Conservation (phyloP, 2,888 invertebrate species). For the Cerceris rybyensis region DNA sequence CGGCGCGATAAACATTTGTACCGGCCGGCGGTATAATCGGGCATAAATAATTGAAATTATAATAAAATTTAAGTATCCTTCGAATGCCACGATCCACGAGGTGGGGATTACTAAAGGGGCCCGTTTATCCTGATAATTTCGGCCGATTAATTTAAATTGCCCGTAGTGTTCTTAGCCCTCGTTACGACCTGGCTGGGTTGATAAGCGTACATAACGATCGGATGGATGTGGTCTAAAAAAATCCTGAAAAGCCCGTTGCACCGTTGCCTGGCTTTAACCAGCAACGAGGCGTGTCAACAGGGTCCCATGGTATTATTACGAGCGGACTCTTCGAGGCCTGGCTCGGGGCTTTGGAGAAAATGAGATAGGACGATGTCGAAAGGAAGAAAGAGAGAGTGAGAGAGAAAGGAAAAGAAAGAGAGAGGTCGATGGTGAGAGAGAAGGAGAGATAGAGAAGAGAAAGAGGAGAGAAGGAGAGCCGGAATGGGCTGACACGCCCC, state of each 20-base stretch:
- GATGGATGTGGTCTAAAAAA: slow-evolving; percentile 42
- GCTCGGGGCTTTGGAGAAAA: slow-evolving; percentile 34
- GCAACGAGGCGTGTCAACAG: slow-evolving; percentile 67
- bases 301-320: slow-evolving; percentile 66
- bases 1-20: slow-evolving; percentile 4
- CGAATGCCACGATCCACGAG: neutral
- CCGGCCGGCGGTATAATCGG: slow-evolving; percentile 16
- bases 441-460: slow-evolving; percentile 8
- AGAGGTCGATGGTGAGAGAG: neutral
- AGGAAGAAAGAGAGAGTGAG: neutral
- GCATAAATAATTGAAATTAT: slow-evolving; percentile 34
- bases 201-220: slow-evolving; percentile 49
- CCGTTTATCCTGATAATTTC: slow-evolving; percentile 19
- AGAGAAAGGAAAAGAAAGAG: slow-evolving; percentile 1
- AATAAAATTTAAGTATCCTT: slow-evolving; percentile 11
- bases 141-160: slow-evolving; percentile 42
- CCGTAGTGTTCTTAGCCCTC: slow-evolving; percentile 10
- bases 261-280: slow-evolving; percentile 57
- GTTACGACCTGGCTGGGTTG: slow-evolving; percentile 11
- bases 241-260: slow-evolving; percentile 34
- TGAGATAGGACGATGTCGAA: neutral
- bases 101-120: neutral
- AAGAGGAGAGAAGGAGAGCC: slow-evolving; percentile 3
- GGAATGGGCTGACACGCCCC: slow-evolving; percentile 63
- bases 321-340: slow-evolving; percentile 50